Evolutionary conservation across 2,113 vertebrate species (phyloP).

Genomic region (Brienomyrus brachyistius): DNA sequence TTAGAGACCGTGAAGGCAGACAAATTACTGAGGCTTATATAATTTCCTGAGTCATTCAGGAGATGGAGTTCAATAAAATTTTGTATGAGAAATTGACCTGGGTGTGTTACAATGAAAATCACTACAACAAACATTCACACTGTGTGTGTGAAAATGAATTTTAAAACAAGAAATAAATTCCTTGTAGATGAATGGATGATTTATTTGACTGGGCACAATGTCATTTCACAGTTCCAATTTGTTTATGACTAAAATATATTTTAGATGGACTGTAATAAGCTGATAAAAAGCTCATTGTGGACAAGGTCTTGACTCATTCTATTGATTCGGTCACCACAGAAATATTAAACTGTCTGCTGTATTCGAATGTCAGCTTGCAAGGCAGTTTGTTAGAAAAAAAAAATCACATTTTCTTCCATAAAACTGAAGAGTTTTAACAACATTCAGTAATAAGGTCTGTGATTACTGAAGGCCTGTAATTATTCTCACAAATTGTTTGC

Average conservation of each 20-base stretch:
- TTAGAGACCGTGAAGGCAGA: not conserved
- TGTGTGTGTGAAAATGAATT: not conserved
- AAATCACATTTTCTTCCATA: not conserved
- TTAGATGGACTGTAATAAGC: constrained; percentile 50
- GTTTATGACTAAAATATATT: constrained; percentile 49
- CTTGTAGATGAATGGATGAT: constrained; percentile 47
- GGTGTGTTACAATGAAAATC: not conserved
- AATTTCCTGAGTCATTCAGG: not conserved
- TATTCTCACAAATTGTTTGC: not conserved
- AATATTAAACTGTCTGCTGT: constrained; percentile 35
- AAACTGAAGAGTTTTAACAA: not conserved
- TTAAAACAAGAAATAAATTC: constrained; percentile 21
- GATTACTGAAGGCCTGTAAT: not conserved
- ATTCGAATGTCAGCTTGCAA: not conserved
- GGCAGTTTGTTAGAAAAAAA: not conserved
- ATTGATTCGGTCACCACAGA: constrained; percentile 49
- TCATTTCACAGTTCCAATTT: constrained; percentile 42
- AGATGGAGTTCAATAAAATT: not conserved
- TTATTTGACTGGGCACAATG: constrained; percentile 49
- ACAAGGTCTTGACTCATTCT: constrained; percentile 37
- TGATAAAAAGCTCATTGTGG: constrained; percentile 61
- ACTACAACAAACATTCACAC: not conserved
- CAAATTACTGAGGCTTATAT: not conserved
- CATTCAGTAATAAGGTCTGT: not conserved
- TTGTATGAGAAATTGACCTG: not conserved